phyloP scores from a whole-genome alignment of 2,888 invertebrate species.

The Heteromurus nitidus region DNA sequence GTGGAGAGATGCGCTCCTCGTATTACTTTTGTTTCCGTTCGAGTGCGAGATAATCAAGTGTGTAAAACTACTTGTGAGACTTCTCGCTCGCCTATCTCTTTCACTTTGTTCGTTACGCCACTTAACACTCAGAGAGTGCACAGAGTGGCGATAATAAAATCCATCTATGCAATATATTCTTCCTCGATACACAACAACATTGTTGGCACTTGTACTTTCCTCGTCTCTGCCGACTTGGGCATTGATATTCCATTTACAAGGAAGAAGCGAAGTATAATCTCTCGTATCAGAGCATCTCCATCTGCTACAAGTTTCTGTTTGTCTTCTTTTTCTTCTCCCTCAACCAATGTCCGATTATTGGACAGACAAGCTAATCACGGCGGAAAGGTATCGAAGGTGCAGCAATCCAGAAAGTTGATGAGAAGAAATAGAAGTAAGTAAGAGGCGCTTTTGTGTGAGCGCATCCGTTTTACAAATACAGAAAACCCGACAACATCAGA shows the following conservation, averaged over 20 bases:
- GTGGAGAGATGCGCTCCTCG: not conserved
- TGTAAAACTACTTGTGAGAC: conserved; percentile 8
- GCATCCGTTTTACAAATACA: not conserved
- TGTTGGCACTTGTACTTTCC: no score
- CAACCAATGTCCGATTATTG: conserved; percentile 22
- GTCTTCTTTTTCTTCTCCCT: not conserved
- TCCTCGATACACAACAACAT: no score
- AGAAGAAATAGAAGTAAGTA: not conserved
- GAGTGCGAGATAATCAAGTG: conserved; percentile 15
- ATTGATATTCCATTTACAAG: no score
- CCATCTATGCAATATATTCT: no score
- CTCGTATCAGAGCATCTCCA: not conserved
- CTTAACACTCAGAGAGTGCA: no score
- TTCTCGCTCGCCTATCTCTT: not conserved
- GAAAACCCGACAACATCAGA: not conserved
- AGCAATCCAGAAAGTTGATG: conserved; percentile 34
- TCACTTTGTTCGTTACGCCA: conserved; percentile 8
- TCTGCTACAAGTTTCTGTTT: not conserved
- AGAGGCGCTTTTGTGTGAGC: not conserved
- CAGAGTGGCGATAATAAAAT: no score
- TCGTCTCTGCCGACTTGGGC: no score
- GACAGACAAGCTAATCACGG: conserved; percentile 17
- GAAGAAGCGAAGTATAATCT: not conserved
- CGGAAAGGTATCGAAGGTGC: conserved; percentile 32
- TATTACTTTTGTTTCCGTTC: conserved; percentile 22